Evolutionary conservation across 1,140 invertebrate species (phyloP), one percentile per base, ranked within the genome.

Genomic region (Cydia strobilella): DNA sequence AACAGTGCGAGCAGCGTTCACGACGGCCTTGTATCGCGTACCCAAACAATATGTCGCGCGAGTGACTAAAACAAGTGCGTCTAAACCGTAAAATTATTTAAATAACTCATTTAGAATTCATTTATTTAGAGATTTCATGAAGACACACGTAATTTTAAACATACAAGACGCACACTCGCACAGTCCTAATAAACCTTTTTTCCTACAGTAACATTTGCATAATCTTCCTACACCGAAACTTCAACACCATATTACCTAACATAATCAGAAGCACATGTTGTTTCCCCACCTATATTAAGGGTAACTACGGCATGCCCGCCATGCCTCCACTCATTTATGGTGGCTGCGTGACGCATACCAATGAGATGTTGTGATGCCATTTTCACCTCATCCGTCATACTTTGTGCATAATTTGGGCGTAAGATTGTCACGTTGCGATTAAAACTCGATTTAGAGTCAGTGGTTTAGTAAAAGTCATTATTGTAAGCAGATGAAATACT

Each of bases 271-370:
- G 63, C 59, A 39, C 39, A 25, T 65, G 73, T 74, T 72, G 45
- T 54, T 71, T 54, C 31, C 39, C 35, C 20, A 72, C 25, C 54
- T 27, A 25, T 27, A 54, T 51, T 13, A 35, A 72, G 42, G 10
- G 10, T 3, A 72, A n/a, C 9, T 72, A 72, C 71, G 27, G 45
- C 48, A 51, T 35, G 48, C 48, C 18, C 27, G 59, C 71, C 75
- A 76, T 76, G 75, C 74, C 74, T 54, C 73, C 39, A 66, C 25
- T 75, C 77, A 78, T 78, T 80, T 80, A 77, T 77, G 79, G 75
- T 75, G 76, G 76, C 31, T 45, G 23, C 72, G 27, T 73, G 31
- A 12, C 72, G 79, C 77, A 78, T 80, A 80, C 77, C 75, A 75
- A 80, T 78, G 77, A 77, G 71, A 2, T 31, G 75, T 76, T 78